Conservation (phyloP, 2,888 invertebrate species). For the Phlogophora meticulosa region DNA sequence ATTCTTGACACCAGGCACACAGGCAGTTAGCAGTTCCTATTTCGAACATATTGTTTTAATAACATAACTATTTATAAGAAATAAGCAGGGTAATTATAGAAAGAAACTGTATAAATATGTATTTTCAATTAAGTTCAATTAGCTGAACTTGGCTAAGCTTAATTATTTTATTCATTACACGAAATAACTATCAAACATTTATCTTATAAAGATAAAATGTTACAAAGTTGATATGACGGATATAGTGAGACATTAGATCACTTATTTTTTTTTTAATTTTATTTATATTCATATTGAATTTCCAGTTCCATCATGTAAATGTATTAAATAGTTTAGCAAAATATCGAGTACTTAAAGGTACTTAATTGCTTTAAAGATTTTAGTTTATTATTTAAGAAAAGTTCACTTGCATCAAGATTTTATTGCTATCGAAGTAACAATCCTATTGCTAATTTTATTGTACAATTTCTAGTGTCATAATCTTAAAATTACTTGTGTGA, state of each 20-base stretch:
- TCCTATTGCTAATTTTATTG: constrained; percentile 27
- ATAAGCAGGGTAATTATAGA: constrained; percentile 46
- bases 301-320: background rate
- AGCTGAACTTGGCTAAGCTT: constrained; percentile 38
- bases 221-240: constrained; percentile 23
- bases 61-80: background rate
- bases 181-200: background rate
- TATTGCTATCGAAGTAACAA: constrained; percentile 23
- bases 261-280: background rate
- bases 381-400: constrained; percentile 38
- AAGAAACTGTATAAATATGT: too few relatives aligned
- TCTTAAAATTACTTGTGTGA: constrained; percentile 26
- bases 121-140: too few relatives aligned
- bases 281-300: constrained; percentile 9
- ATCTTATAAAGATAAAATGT: constrained; percentile 11
- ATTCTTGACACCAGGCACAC: background rate
- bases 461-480: constrained; percentile 61
- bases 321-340: constrained; percentile 17
- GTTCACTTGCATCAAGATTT: constrained; percentile 34
- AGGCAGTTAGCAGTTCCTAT: constrained; percentile 14
- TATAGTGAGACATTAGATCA: constrained; percentile 3
- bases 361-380: constrained; percentile 50
- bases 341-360: constrained; percentile 54
- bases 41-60: constrained; percentile 6
- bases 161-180: constrained; percentile 12